A percentile compares a stretch with the other conserved stretches of the same genome.
Conservation (phyloP, 1,140 invertebrate species). For the Maconellicoccus hirsutus region DNA sequence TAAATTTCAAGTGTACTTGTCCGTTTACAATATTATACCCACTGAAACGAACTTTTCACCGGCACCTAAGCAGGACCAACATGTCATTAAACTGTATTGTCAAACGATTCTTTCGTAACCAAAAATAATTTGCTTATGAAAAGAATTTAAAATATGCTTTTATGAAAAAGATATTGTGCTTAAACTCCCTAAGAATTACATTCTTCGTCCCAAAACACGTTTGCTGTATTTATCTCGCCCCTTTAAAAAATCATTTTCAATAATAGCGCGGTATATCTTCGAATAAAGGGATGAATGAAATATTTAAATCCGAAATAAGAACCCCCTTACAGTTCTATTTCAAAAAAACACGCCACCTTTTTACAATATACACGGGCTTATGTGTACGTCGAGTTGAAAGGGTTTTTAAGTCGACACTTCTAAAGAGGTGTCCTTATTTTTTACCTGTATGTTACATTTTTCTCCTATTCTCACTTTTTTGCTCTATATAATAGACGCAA, state of each 20-base stretch:
- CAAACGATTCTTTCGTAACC: constrained; percentile 20
- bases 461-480: background rate
- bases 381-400: background rate
- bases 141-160: constrained; percentile 23
- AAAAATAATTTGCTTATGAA: constrained; percentile 23
- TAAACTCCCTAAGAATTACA: constrained; percentile 21
- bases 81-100: constrained; percentile 21
- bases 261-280: constrained; percentile 13
- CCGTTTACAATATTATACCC: background rate
- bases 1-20: background rate
- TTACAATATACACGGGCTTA: background rate
- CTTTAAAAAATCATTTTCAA: constrained; percentile 23
- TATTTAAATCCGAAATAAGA: constrained; percentile 19
- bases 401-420: constrained; percentile 19
- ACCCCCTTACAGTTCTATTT: background rate
- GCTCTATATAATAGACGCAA: background rate
- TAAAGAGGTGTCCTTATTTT: constrained; percentile 7
- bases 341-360: constrained; percentile 15
- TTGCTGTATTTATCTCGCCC: constrained; percentile 15
- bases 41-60: background rate
- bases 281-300: constrained; percentile 18
- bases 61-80: background rate
- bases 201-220: constrained; percentile 6
- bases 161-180: constrained; percentile 22
- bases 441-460: background rate